Base-by-base conservation (phyloP, 2,888 invertebrate genomes). In the Keiferia lycopersicella region DNA sequence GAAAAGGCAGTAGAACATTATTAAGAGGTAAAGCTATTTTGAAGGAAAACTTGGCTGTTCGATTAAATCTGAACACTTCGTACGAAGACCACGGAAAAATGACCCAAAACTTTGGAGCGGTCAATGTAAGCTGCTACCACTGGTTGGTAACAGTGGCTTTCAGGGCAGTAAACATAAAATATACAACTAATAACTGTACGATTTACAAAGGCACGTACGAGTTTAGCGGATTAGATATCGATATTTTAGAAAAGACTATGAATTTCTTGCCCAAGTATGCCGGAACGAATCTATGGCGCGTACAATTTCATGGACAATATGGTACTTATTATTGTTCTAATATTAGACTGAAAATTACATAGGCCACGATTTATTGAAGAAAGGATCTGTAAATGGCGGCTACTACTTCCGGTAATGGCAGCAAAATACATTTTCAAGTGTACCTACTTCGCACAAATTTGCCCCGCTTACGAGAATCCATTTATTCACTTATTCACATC, bases 281-380 rank as follows among this genome's bases (percentile, higher is more conserved):
- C 8, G 61, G 48, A 2, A 39, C 18, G 6, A 61, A 61, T 50
- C 8, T 26, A 11, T 61, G 61, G 61, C 10, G 26, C 2, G 7
- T 61, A 14, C n/a, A n/a, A 10, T 18, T 51, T 0, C 50, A 51
- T 38, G 34, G 51, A 1, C 8, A 12, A 0, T 14, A 45, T 10
- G 60, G 60, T n/a, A 60, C 60, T 2, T 57, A 57, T 57, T 57
- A 1, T 10, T 57, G 57, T 34, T 2, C 2, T 16, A 1, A 12
- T 53, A 1, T 53, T 16, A 53, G 26, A 18, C 0, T 53, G 26
- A 53, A 53, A 20, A 53, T 26, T 53, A 18, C 12, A 26, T 18
- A 22, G n/a, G n/a, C n/a, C n/a, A n/a, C n/a, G n/a, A n/a, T n/a
- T n/a, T n/a, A n/a, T n/a, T n/a, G n/a, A n/a, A n/a, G n/a, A n/a